A percentile compares a stretch with the other conserved stretches of the same genome.
These are phyloP conservation scores for Griposia aprilina DNA, from an alignment of 2,888 invertebrate genomes.

Conservation along the genomic window DNA sequence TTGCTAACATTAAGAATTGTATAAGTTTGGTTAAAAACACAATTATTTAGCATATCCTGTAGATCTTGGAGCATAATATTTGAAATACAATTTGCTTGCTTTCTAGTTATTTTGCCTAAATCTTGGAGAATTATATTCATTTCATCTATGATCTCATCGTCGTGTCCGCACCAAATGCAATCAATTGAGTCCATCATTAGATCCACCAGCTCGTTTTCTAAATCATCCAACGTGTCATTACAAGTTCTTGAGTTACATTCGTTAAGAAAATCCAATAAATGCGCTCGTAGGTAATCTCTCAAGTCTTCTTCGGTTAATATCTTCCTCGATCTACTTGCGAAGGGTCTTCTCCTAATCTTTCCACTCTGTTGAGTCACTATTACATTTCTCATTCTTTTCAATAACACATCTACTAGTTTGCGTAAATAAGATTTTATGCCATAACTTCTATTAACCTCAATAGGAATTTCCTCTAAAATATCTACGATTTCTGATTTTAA, in stretches of 20 bases:
- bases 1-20: slow-evolving; percentile 65
- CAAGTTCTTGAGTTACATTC: slow-evolving; percentile 64
- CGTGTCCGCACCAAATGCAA: slow-evolving; percentile 62
- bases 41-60: slow-evolving; percentile 52
- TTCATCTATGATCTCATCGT: slow-evolving; percentile 68
- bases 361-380: slow-evolving; percentile 29
- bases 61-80: slow-evolving; percentile 65
- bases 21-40: slow-evolving; percentile 64
- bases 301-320: slow-evolving; percentile 72
- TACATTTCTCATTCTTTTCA: slow-evolving; percentile 64
- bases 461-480: slow-evolving; percentile 71
- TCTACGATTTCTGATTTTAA: slow-evolving; percentile 69
- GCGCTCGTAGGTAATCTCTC: slow-evolving; percentile 67
- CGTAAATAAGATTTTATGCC: slow-evolving; percentile 69
- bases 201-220: slow-evolving; percentile 75
- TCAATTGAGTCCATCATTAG: slow-evolving; percentile 72
- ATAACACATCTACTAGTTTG: slow-evolving; percentile 70
- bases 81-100: slow-evolving; percentile 70
- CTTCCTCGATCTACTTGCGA: slow-evolving; percentile 38
- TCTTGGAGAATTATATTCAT: slow-evolving; percentile 70
- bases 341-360: slow-evolving; percentile 14
- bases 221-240: slow-evolving; percentile 58
- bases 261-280: slow-evolving; percentile 68
- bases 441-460: slow-evolving; percentile 60
- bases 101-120: slow-evolving; percentile 66